phyloP scores from a whole-genome alignment of 1,140 invertebrate species.

The Drosophila watanabei region DNA sequence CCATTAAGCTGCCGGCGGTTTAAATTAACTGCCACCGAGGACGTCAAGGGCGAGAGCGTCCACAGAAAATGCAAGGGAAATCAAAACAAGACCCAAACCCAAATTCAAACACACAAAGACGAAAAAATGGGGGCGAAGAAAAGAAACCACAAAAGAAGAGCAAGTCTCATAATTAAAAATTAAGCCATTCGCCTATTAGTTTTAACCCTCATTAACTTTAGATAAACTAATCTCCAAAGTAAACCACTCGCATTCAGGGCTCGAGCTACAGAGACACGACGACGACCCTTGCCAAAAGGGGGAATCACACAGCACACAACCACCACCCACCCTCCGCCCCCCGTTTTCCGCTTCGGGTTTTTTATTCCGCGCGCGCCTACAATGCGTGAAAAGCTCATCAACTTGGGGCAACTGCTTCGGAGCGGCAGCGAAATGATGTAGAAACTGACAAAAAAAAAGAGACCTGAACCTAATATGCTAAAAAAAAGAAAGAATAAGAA shows the following conservation, averaged over 20 bases:
- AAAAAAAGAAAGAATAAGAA: conserved; percentile 44
- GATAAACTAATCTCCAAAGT: conserved; percentile 84
- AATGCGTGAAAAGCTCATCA: conserved; percentile 82
- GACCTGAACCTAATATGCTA: conserved; percentile 70
- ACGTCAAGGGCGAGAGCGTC: conserved; percentile 44
- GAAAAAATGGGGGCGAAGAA: conserved; percentile 36
- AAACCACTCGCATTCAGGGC: conserved; percentile 78
- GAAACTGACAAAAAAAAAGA: conserved; percentile 57
- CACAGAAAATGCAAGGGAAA: conserved; percentile 27
- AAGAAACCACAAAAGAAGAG: conserved; percentile 61
- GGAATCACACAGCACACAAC: conserved; percentile 6
- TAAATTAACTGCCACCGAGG: conserved; percentile 67
- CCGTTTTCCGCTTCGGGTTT: conserved; percentile 26
- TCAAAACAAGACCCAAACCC: conserved; percentile 30
- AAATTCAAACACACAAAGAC: conserved; percentile 25
- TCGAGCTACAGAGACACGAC: conserved; percentile 45
- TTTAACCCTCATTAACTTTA: conserved; percentile 84
- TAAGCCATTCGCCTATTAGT: conserved; percentile 84
- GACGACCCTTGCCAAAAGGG: conserved; percentile 72
- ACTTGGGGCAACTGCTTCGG: conserved; percentile 49
- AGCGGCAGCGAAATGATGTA: conserved; percentile 71
- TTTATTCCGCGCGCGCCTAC: conserved; percentile 70
- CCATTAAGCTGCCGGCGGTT: conserved; percentile 58
- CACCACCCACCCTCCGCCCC: background rate
- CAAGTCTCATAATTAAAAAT: conserved; percentile 84